phyloP scores from a whole-genome alignment of 2,888 invertebrate species.

The Sinelater perroti region DNA sequence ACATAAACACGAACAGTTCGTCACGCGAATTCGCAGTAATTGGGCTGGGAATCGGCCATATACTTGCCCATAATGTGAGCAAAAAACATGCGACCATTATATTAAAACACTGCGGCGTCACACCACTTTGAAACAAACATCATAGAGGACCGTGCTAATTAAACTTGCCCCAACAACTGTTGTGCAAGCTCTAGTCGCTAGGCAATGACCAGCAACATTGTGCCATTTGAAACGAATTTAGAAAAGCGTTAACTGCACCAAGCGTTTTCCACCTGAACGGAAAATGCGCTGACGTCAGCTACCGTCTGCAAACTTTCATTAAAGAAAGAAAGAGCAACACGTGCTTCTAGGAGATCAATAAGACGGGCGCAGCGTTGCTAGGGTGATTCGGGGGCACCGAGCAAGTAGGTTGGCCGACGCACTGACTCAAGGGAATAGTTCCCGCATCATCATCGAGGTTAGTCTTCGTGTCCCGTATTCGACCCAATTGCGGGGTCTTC shows the following conservation, averaged over 20 bases:
- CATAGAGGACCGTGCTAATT: too few species aligned
- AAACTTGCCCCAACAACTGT: too few species aligned
- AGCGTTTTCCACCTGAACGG: neutral
- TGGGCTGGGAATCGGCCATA: neutral
- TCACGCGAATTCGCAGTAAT: slow-evolving; percentile 5
- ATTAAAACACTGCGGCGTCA: too few species aligned
- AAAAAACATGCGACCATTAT: too few species aligned
- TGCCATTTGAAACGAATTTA: neutral
- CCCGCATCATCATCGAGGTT: neutral
- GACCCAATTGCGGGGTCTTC: too few species aligned
- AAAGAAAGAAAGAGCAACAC: slow-evolving; percentile 13
- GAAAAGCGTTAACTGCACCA: neutral
- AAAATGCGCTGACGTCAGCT: neutral
- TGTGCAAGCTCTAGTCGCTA: too few species aligned
- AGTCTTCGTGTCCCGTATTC: neutral
- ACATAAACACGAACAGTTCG: neutral
- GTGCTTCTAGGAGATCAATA: slow-evolving; percentile 21
- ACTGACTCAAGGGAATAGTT: slow-evolving; percentile 5
- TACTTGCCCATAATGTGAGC: neutral
- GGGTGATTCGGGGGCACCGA: slow-evolving; percentile 20
- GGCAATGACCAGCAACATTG: too few species aligned
- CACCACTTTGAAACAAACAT: too few species aligned
- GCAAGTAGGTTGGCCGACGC: slow-evolving; percentile 21
- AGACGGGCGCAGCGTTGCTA: slow-evolving; percentile 24
- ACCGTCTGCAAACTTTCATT: slow-evolving; percentile 1